phyloP scores from a whole-genome alignment of 92 coral and sea anemone species.

The Epizoanthus illoricatus region DNA sequence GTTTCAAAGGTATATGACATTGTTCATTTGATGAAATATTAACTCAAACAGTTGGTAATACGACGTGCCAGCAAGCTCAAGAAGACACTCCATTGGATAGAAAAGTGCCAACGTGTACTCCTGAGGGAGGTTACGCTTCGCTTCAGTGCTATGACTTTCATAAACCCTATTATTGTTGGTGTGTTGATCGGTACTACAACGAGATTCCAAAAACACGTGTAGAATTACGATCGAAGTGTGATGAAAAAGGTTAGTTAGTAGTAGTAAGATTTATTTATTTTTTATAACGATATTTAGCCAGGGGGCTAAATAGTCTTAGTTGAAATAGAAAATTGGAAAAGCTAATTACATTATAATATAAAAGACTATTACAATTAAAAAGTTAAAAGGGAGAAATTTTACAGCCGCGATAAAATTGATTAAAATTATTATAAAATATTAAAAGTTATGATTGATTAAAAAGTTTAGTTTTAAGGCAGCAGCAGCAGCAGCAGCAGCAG shows the following conservation, averaged over 20 bases:
- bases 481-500: too few relatives aligned
- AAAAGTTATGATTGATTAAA: too few relatives aligned
- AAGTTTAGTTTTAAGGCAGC: too few relatives aligned
- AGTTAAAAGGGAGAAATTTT: too few relatives aligned
- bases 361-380: too few relatives aligned
- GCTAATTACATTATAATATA: too few relatives aligned
- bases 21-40: neutral
- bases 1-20: neutral
- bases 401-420: too few relatives aligned
- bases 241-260: conserved; percentile 38
- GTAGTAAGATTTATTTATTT: too few relatives aligned
- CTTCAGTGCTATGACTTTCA: conserved; percentile 65
- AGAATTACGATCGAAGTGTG: conserved; percentile 48
- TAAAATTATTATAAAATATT: too few relatives aligned
- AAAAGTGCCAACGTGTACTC: conserved; percentile 50
- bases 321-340: too few relatives aligned
- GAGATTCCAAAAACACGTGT: conserved; percentile 72
- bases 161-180: conserved; percentile 69
- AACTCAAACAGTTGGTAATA: conserved; percentile 57
- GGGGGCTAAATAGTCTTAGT: too few relatives aligned
- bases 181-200: conserved; percentile 77
- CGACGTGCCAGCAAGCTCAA: conserved; percentile 61
- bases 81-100: neutral
- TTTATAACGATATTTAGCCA: too few relatives aligned
- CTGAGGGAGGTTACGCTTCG: conserved; percentile 66